Conservation (phyloP, 2,797 vertebrate species). For the Liparis tanakae region DNA sequence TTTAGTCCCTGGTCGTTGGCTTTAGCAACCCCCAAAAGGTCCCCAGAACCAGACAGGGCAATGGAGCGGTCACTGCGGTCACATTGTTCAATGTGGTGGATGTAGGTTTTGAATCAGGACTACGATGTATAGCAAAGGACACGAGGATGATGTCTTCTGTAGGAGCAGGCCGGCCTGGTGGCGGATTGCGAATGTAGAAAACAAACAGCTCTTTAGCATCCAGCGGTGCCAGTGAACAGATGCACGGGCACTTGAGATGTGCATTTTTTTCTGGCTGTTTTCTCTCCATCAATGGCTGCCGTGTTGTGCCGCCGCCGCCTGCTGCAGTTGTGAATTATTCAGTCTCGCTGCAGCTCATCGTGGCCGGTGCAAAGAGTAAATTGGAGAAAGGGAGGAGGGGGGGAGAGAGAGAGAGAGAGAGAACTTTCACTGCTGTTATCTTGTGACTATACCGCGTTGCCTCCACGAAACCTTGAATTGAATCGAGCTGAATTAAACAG, state of each 20-base stretch:
- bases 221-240: constrained; percentile 38
- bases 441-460: constrained; percentile 16
- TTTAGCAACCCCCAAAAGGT: no score
- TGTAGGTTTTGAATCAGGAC: constrained; percentile 10
- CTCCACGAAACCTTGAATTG: constrained; percentile 31
- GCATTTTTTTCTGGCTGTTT: constrained; percentile 56
- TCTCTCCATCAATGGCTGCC: constrained; percentile 52
- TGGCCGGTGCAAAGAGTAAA: constrained; percentile 54
- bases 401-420: constrained; percentile 7
- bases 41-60: constrained; percentile 10
- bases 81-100: constrained; percentile 14
- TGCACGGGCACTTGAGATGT: constrained; percentile 58
- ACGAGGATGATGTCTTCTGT: neutral
- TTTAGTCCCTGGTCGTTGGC: no score
- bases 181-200: constrained; percentile 30
- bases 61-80: constrained; percentile 4
- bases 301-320: constrained; percentile 48
- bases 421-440: constrained; percentile 36
- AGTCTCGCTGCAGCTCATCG: constrained; percentile 72
- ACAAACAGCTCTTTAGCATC: constrained; percentile 41
- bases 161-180: neutral
- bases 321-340: constrained; percentile 78
- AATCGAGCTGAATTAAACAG: constrained; percentile 38
- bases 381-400: constrained; percentile 25
- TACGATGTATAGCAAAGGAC: constrained; percentile 6